phyloP scores from a whole-genome alignment of 2,113 vertebrate species.

The Pardalotus punctatus region DNA sequence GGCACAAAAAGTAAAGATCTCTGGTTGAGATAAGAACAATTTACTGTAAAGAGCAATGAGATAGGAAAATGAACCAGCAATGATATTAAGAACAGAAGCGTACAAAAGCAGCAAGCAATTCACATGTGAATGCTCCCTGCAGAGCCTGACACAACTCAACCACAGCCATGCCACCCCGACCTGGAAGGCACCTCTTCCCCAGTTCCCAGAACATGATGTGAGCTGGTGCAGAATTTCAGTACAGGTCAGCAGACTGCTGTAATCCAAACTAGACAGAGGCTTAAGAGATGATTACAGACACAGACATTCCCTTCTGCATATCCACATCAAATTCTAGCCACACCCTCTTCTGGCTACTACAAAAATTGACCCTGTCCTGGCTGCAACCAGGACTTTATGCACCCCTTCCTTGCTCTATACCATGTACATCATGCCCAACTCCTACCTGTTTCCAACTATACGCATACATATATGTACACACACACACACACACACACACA shows the following conservation, averaged over 20 bases:
- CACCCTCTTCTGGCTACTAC: neutral
- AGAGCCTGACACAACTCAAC: neutral
- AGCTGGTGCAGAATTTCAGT: neutral
- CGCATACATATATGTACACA: neutral
- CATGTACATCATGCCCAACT: neutral
- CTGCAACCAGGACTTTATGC: neutral
- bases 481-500: neutral
- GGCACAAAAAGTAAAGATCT: neutral
- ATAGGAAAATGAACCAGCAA: neutral
- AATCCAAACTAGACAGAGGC: neutral
- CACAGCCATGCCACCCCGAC: neutral
- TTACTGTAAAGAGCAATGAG: neutral
- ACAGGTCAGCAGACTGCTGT: neutral
- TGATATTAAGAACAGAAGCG: neutral
- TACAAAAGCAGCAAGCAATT: neutral
- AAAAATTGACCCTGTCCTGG: neutral
- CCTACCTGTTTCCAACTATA: neutral
- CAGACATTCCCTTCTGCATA: neutral
- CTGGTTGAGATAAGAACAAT: neutral
- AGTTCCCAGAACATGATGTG: neutral
- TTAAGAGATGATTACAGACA: neutral
- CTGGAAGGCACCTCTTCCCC: neutral
- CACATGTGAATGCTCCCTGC: accelerated
- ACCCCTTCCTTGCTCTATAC: neutral
- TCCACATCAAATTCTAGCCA: neutral